These are phyloP conservation scores for Zygogramma bicolorata DNA, from an alignment of 2,888 invertebrate species.

Conservation along the genomic window DNA sequence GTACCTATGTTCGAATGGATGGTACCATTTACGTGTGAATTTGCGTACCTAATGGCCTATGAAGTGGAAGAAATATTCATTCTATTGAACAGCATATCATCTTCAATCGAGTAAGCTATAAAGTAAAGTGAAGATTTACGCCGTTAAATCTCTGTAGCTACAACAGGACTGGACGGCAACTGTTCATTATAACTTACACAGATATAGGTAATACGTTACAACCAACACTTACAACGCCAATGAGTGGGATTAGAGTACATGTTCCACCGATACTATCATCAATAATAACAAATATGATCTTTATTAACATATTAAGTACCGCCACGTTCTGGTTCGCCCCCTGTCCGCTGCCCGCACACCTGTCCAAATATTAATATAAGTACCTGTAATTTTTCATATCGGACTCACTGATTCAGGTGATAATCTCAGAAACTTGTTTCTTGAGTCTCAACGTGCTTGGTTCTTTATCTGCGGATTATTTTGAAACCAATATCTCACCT, in stretches of 20 bases:
- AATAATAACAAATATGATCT: slow-evolving; percentile 63
- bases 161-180: slow-evolving; percentile 30
- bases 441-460: not conserved
- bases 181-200: slow-evolving; percentile 57
- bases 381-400: not conserved
- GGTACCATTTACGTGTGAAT: too few relatives aligned
- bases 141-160: slow-evolving; percentile 25
- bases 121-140: slow-evolving; percentile 22
- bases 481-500: too few relatives aligned
- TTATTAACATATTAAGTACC: slow-evolving; percentile 53
- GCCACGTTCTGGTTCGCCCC: slow-evolving; percentile 39
- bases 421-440: not conserved
- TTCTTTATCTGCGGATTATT: not conserved
- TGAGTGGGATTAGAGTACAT: slow-evolving; percentile 64
- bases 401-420: slow-evolving; percentile 2
- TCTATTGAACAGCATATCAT: slow-evolving; percentile 11
- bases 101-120: slow-evolving; percentile 22
- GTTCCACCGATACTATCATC: slow-evolving; percentile 63
- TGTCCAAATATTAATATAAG: slow-evolving; percentile 52
- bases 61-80: not conserved
- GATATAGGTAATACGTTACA: slow-evolving; percentile 55
- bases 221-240: slow-evolving; percentile 54
- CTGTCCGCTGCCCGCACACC: slow-evolving; percentile 40
- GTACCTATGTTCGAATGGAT: too few relatives aligned
- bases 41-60: not conserved